A percentile compares a stretch with the other conserved stretches of the same genome.
Evolutionary conservation across 2,797 vertebrate species (phyloP).

Genomic region (Manis crassicaudata): DNA sequence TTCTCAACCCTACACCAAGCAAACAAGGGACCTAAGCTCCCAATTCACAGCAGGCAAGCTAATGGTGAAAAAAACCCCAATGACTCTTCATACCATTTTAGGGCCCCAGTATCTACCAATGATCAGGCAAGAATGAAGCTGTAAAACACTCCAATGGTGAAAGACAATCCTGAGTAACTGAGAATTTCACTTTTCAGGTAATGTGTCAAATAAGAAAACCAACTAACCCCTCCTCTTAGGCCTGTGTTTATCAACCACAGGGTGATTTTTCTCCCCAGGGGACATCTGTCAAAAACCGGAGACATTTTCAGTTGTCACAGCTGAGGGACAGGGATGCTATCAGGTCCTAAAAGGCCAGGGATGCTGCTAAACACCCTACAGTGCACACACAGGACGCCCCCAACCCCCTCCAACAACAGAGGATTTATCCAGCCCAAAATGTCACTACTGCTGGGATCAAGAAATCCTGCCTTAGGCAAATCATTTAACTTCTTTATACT

Average conservation of each 20-base stretch:
- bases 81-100: not conserved
- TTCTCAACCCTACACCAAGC: not conserved
- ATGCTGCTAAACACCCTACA: not conserved
- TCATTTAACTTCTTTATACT: not conserved
- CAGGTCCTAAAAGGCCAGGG: not conserved
- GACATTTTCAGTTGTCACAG: not conserved
- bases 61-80: not conserved
- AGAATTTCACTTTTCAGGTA: not conserved
- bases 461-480: not conserved
- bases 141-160: not conserved
- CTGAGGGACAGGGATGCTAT: not conserved
- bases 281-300: not conserved
- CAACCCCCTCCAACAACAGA: not conserved
- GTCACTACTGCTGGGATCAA: rapidly evolving
- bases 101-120: not conserved
- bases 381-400: not conserved
- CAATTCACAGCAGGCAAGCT: not conserved
- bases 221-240: not conserved
- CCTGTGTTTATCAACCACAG: not conserved
- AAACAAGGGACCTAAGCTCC: not conserved
- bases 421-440: not conserved
- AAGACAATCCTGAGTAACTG: not conserved
- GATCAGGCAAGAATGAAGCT: not conserved
- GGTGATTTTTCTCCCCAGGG: not conserved
- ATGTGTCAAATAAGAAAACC: not conserved